Evolutionary conservation across 1,140 invertebrate genomes (phyloP), one percentile per base, ranked within the genome.

Genomic region (Drosophila albomicans): DNA sequence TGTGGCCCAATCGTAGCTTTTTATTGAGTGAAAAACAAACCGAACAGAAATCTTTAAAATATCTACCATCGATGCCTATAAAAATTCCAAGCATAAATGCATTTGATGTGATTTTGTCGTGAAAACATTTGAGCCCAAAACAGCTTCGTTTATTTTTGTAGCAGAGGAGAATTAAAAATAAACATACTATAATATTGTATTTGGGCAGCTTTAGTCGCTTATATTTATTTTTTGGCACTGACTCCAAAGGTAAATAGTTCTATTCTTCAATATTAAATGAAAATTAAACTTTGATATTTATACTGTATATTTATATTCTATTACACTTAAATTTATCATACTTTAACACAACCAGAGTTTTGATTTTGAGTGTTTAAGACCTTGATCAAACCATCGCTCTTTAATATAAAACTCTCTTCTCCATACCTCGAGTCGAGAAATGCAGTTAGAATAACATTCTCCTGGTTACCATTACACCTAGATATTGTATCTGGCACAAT

Each of bases 21-120:
- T 88, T 87, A 87, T 87, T 80, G 84, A 84, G 80, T 85, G 85
- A 89, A 88, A 88, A 88, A 85, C 80, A 88, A 88, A 89, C 64
- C 78, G 64, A 65, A 65, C 46, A 78, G 63, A 79, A 69, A 76
- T 82, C 79, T 86, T 74, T 76, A 58, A 86, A 79, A 86, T 79
- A 81, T 69, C 78, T 68, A 63, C 75, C 41, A 87, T 88, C 84
- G 46, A 87, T 54, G 52, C 45, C 32, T 59, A 88, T 88, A 81
- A 88, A 88, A 89, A 88, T 88, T 89, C 84, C 85, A 75, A 72
- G 59, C 73, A 68, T 80, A 88, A 88, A 87, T 88, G 84, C 84
- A 75, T 88, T 88, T 88, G 73, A 80, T 82, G 73, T 75, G 59
- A 70, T 48, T 87, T 65, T 66, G 61, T 64, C 52, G 80, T 68